Evolutionary conservation across 2,888 invertebrate species (phyloP).

Genomic region (Tineola bisselliella): DNA sequence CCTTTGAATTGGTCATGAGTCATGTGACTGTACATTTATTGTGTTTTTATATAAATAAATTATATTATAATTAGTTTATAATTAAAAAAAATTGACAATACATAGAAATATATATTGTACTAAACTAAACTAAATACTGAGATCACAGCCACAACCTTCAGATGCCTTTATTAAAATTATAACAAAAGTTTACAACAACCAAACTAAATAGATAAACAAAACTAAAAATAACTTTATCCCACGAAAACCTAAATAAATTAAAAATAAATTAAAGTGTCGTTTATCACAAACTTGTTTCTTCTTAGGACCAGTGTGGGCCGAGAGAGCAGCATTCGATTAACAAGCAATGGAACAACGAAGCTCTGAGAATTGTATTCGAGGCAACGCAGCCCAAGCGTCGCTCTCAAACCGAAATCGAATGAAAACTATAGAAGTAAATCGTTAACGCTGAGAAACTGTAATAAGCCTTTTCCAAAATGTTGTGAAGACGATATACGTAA

Average conservation of each 20-base stretch:
- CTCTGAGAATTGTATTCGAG: constrained; percentile 50
- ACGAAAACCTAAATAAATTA: too few species aligned
- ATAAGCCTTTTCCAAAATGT: constrained; percentile 52
- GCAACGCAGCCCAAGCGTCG: constrained; percentile 30
- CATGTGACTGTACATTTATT: too few species aligned
- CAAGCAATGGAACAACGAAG: constrained; percentile 56
- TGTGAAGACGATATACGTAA: constrained; percentile 40
- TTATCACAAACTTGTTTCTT: constrained; percentile 14
- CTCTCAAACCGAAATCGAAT: not conserved
- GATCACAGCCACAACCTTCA: too few species aligned
- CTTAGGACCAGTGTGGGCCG: constrained; percentile 50
- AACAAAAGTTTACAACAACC: constrained; percentile 3
- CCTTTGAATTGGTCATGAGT: too few species aligned
- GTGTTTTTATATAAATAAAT: too few species aligned
- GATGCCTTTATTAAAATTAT: not conserved
- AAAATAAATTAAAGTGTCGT: not conserved
- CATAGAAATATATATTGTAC: too few species aligned
- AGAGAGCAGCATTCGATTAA: constrained; percentile 52
- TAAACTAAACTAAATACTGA: too few species aligned
- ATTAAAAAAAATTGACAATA: too few species aligned
- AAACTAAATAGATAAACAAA: not conserved
- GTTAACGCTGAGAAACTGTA: constrained; percentile 30
- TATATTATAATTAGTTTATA: too few species aligned
- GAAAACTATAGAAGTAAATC: constrained; percentile 44
- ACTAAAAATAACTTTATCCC: not conserved